These are phyloP conservation scores for Diuraphis noxia DNA, from an alignment of 1,140 invertebrate genomes.

Conservation along the genomic window DNA sequence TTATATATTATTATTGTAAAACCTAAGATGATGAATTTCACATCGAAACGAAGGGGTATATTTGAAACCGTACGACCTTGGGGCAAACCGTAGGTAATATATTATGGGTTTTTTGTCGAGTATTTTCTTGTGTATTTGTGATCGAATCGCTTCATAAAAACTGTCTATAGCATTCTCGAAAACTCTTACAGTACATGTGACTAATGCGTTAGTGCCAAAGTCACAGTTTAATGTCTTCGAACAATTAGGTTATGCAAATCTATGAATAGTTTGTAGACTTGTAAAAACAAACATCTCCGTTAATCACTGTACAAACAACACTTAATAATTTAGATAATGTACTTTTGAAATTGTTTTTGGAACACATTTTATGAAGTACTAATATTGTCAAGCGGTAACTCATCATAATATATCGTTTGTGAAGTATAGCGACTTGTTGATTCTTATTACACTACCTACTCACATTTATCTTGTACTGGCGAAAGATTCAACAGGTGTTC, in stretches of 20 bases:
- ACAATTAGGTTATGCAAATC: conserved; percentile 52
- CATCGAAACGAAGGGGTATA: not conserved
- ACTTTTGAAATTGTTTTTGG: conserved; percentile 4
- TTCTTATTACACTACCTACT: not conserved
- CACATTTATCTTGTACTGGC: not conserved
- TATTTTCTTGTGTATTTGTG: not conserved
- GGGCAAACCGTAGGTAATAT: not conserved
- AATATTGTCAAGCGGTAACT: not conserved
- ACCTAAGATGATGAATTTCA: not conserved
- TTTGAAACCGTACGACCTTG: conserved; percentile 24
- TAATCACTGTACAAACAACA: conserved; percentile 23
- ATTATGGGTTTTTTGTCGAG: conserved; percentile 21
- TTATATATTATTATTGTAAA: not conserved
- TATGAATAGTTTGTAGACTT: not conserved
- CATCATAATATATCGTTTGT: not conserved
- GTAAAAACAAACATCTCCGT: not conserved
- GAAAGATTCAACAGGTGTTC: not conserved
- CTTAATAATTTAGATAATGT: conserved; percentile 20
- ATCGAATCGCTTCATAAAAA: conserved; percentile 32
- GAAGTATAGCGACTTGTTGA: not conserved
- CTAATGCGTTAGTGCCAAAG: conserved; percentile 22
- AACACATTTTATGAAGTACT: not conserved
- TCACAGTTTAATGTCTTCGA: conserved; percentile 24
- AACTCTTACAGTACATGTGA: not conserved
- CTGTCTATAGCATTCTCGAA: not conserved